Conservation (phyloP, 2,888 invertebrate species). For the Euplexia lucipara region DNA sequence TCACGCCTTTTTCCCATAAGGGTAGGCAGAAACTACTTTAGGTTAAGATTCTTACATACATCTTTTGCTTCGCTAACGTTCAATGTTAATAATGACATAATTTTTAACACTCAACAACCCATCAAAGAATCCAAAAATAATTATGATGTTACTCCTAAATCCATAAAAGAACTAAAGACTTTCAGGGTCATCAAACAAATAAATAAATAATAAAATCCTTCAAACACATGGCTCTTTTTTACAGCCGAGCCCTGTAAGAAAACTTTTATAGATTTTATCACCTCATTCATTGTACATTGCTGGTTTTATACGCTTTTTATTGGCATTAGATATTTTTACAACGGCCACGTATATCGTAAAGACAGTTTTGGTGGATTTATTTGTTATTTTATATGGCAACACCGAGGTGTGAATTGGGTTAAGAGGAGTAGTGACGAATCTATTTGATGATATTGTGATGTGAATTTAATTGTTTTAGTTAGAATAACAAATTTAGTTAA, state of each 20-base stretch:
- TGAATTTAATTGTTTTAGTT: not conserved
- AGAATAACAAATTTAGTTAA: too few species aligned
- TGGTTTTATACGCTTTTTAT: conserved; percentile 66
- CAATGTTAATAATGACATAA: not conserved
- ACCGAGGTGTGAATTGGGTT: conserved; percentile 42
- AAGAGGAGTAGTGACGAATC: not conserved
- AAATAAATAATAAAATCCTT: conserved; percentile 51
- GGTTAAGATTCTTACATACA: too few species aligned
- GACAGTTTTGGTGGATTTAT: conserved; percentile 47
- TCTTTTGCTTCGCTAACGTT: too few species aligned
- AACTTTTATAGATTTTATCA: conserved; percentile 73
- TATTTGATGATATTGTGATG: conserved; percentile 1
- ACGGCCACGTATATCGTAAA: conserved; percentile 24
- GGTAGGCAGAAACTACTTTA: too few species aligned
- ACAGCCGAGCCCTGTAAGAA: conserved; percentile 42
- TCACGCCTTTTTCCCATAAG: too few species aligned
- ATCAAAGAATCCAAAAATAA: conserved; percentile 39
- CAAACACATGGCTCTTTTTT: conserved; percentile 66
- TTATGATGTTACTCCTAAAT: conserved; percentile 16
- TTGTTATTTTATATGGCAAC: conserved; percentile 36
- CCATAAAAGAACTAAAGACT: conserved; percentile 47
- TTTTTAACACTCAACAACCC: conserved; percentile 24
- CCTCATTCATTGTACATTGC: conserved; percentile 54
- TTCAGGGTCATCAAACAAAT: conserved; percentile 60
- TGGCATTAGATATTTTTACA: conserved; percentile 49